Percentiles rank a stretch among this genome's conserved stretches.
Conservation (phyloP, 2,797 vertebrate species). For the Trichosurus vulpecula region DNA sequence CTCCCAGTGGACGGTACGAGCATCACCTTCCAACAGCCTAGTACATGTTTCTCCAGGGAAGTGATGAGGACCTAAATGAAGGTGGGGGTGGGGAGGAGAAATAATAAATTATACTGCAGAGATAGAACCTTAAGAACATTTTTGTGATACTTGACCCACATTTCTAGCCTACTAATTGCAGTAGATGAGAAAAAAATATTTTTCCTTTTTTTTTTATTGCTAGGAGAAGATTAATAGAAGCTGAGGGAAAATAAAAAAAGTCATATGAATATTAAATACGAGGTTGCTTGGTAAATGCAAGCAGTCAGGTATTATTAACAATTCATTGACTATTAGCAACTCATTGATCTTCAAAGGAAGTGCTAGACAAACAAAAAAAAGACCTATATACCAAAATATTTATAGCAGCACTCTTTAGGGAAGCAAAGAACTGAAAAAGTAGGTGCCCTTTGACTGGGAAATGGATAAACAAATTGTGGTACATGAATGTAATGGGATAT, state of each 20-base stretch:
- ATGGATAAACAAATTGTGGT: not conserved
- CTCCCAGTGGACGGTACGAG: constrained; percentile 85
- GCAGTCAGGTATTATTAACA: not conserved
- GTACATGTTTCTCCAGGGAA: constrained; percentile 85
- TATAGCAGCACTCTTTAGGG: not conserved
- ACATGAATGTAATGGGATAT: not conserved
- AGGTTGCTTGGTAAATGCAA: not conserved
- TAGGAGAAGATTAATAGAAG: not conserved
- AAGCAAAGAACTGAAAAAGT: not conserved
- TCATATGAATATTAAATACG: not conserved
- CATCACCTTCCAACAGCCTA: constrained; percentile 90
- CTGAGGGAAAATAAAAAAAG: not conserved
- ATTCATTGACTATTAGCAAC: not conserved
- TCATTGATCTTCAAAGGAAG: not conserved
- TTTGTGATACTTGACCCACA: not conserved
- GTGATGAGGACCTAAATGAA: constrained; percentile 86
- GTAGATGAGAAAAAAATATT: not conserved
- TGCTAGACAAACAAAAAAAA: not conserved
- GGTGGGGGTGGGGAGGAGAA: not conserved
- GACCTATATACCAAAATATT: not conserved
- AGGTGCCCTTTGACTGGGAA: not conserved
- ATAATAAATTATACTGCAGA: not conserved
- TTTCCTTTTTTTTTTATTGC: not conserved
- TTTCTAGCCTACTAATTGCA: not conserved
- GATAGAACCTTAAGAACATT: not conserved